These are phyloP conservation scores for Acleris sparsana DNA, from an alignment of 2,888 invertebrate species.

Conservation along the genomic window DNA sequence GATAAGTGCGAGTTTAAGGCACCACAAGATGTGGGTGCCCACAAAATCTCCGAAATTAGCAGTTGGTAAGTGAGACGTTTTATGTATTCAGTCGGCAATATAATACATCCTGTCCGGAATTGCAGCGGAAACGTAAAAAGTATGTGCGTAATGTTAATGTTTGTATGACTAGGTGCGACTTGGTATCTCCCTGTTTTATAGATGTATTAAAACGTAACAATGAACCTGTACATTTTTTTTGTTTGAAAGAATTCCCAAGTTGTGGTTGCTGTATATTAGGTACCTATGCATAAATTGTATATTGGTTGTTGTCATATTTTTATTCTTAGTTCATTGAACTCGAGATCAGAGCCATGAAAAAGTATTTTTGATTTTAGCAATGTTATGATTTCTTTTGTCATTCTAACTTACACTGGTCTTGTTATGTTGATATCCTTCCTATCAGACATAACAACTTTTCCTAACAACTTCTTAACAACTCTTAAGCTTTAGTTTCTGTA, in stretches of 20 bases:
- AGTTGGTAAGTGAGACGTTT: slow-evolving; percentile 86
- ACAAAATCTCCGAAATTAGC: slow-evolving; percentile 89
- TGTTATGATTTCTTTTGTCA: not conserved
- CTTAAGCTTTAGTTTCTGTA: no score
- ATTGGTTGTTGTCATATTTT: slow-evolving; percentile 17
- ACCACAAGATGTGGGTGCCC: slow-evolving; percentile 87
- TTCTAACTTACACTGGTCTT: not conserved
- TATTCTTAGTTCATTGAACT: slow-evolving; percentile 19
- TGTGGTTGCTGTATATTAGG: no score
- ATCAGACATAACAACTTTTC: no score
- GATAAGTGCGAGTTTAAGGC: slow-evolving; percentile 18
- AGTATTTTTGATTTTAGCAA: not conserved
- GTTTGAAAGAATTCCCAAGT: not conserved
- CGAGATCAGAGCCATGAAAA: slow-evolving; percentile 6
- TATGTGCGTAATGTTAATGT: slow-evolving; percentile 73
- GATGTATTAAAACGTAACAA: not conserved
- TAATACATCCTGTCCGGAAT: slow-evolving; percentile 65
- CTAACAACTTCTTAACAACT: no score
- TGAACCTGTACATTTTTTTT: not conserved
- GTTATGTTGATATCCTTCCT: no score
- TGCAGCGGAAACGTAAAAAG: slow-evolving; percentile 75
- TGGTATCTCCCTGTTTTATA: slow-evolving; percentile 8
- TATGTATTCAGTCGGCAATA: slow-evolving; percentile 60
- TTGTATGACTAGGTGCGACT: slow-evolving; percentile 20
- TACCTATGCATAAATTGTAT: not conserved